Percentiles rank a stretch among this genome's conserved stretches.
Evolutionary conservation across 2,113 vertebrate genomes (phyloP).

Genomic region (Elachura formosa): DNA sequence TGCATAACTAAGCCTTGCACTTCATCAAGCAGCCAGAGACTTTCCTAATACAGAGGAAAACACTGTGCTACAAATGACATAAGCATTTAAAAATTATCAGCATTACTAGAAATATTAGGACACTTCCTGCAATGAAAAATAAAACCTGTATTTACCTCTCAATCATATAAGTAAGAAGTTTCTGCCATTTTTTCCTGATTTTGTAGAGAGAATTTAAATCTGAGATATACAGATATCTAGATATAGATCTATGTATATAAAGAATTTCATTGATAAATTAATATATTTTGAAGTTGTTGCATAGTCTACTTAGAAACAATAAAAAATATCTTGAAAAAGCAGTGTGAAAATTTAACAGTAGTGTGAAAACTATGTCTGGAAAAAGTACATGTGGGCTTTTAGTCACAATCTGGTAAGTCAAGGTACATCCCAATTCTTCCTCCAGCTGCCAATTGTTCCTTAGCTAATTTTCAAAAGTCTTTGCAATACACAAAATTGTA

Average conservation of each 20-base stretch:
- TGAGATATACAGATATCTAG: neutral
- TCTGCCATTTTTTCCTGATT: conserved; percentile 44
- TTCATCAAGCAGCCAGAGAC: neutral
- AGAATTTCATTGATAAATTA: conserved; percentile 35
- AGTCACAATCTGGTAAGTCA: neutral
- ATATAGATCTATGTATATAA: neutral
- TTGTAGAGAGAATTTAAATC: conserved; percentile 41
- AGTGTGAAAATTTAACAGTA: neutral
- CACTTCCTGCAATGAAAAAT: conserved; percentile 55
- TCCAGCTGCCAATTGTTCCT: neutral
- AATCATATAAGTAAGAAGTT: conserved; percentile 3
- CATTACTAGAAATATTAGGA: conserved; percentile 54
- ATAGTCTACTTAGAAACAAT: neutral
- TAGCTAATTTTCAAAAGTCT: neutral
- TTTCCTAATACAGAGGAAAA: neutral
- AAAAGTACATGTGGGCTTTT: neutral
- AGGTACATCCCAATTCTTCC: neutral
- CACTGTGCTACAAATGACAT: neutral
- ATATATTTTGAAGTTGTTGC: conserved; percentile 22
- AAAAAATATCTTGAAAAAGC: conserved; percentile 1
- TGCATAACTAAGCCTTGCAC: neutral
- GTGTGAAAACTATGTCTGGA: neutral
- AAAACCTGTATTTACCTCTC: neutral
- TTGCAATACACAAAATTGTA: neutral
- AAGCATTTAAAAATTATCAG: conserved; percentile 1